Percentiles rank a stretch among this genome's conserved stretches.
phyloP scores from a whole-genome alignment of 2,113 vertebrate species.

The Laticauda laticaudata region DNA sequence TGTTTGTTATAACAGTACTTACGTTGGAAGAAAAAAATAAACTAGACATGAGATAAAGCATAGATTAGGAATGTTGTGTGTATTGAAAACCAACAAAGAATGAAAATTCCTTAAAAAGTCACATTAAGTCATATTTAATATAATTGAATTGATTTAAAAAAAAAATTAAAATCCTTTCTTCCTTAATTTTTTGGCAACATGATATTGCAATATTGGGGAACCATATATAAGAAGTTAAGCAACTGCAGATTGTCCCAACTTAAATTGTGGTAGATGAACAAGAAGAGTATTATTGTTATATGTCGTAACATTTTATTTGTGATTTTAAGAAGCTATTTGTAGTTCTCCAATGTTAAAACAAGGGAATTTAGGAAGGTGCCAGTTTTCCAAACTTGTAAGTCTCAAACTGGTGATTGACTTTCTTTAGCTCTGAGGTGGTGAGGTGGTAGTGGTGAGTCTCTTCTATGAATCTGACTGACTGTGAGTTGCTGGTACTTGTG shows the following conservation, averaged over 20 bases:
- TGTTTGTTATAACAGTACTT: neutral
- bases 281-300: neutral
- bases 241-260: neutral
- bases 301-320: neutral
- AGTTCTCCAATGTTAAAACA: neutral
- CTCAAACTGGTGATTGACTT: neutral
- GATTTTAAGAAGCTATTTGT: neutral
- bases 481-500: neutral
- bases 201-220: neutral
- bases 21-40: neutral
- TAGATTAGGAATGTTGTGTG: neutral
- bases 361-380: neutral
- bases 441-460: neutral
- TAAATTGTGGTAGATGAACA: neutral
- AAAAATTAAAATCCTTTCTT: neutral
- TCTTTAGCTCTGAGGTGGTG: neutral
- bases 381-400: neutral
- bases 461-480: neutral
- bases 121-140: neutral
- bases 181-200: neutral
- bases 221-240: neutral
- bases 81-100: neutral
- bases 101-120: neutral
- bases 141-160: neutral
- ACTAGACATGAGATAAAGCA: neutral